phyloP scores from a whole-genome alignment of 64 coral and sea anemone species.

The Platygyra sinensis region DNA sequence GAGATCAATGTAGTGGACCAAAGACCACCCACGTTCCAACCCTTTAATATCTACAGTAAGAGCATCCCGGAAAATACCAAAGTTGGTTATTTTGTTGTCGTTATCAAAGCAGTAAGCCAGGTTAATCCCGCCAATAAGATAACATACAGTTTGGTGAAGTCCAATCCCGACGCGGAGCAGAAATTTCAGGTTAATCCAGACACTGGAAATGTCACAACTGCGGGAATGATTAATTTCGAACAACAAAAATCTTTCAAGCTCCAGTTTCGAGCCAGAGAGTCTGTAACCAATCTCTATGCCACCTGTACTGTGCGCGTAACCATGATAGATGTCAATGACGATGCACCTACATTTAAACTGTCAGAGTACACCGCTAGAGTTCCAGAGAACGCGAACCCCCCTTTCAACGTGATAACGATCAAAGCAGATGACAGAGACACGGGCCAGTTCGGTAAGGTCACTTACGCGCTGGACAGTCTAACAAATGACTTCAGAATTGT shows the following conservation, averaged over 20 bases:
- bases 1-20: slow-evolving; percentile 42
- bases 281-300: slow-evolving; percentile 13
- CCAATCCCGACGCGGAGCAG: slow-evolving; percentile 34
- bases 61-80: slow-evolving; percentile 1
- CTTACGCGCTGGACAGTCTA: slow-evolving; percentile 1
- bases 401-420: slow-evolving; percentile 31
- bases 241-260: slow-evolving; percentile 30
- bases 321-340: slow-evolving; percentile 37
- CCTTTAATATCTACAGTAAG: neutral
- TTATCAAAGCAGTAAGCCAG: slow-evolving; percentile 11
- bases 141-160: slow-evolving; percentile 60
- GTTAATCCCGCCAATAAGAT: neutral
- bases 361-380: slow-evolving; percentile 52
- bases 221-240: slow-evolving; percentile 47
- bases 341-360: slow-evolving; percentile 41
- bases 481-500: slow-evolving; percentile 47
- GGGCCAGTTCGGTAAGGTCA: neutral
- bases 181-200: slow-evolving; percentile 47
- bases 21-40: slow-evolving; percentile 16
- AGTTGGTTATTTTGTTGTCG: neutral
- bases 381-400: slow-evolving; percentile 10
- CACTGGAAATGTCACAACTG: slow-evolving; percentile 36
- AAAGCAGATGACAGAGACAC: slow-evolving; percentile 61
- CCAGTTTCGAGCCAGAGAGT: slow-evolving; percentile 48
- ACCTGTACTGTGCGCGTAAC: slow-evolving; percentile 10